Conservation (phyloP, 1,140 invertebrate species). For the Ericerus pela region DNA sequence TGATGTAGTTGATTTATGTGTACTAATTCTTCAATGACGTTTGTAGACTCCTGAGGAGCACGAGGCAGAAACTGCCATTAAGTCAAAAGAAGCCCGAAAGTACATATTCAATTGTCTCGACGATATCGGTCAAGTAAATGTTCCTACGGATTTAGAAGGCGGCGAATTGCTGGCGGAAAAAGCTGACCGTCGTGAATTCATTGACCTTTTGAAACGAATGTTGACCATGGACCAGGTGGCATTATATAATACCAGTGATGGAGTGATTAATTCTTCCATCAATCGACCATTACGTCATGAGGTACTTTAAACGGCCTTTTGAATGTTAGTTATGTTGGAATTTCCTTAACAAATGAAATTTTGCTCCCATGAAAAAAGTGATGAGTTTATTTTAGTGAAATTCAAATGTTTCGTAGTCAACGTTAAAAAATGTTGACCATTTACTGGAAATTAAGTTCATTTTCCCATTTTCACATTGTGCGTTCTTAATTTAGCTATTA, state of each 20-base stretch:
- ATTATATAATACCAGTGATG: constrained; percentile 20
- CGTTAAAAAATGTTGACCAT: no score
- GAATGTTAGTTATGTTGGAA: no score
- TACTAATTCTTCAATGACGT: background rate
- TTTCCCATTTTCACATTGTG: no score
- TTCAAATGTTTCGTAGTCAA: no score
- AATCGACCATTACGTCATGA: no score
- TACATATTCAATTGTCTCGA: constrained; percentile 99
- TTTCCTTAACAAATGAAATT: no score
- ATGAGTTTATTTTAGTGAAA: no score
- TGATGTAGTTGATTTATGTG: background rate
- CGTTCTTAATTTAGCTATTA: no score
- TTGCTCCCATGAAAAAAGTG: no score
- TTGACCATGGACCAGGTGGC: constrained; percentile 89
- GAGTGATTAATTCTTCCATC: background rate
- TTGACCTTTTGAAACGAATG: constrained; percentile 93
- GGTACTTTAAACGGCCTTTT: no score
- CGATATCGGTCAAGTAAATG: constrained; percentile 90
- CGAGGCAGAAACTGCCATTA: constrained; percentile 92
- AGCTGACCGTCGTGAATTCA: constrained; percentile 87
- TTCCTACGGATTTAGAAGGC: constrained; percentile 89
- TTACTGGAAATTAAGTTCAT: no score
- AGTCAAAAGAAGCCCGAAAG: constrained; percentile 97
- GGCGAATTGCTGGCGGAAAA: constrained; percentile 90
- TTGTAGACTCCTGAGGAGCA: constrained; percentile 87